Evolutionary conservation across 2,888 invertebrate genomes (phyloP), one percentile per base, ranked within the genome.

Genomic region (Aplocera efformata): DNA sequence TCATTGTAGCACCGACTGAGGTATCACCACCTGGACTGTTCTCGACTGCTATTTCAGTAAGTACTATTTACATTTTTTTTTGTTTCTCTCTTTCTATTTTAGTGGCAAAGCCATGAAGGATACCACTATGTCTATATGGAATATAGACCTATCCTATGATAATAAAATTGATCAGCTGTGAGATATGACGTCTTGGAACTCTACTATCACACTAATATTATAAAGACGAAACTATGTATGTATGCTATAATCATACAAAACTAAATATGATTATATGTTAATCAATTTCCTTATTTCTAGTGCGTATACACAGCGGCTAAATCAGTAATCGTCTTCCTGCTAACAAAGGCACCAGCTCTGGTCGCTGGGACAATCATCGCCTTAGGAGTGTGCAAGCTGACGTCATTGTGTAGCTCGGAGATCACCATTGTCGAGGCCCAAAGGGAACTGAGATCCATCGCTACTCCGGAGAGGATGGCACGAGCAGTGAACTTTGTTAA

Each of bases 321-420:
- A 42, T 50, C 54, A 32, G 48, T 38, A 0, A 20, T 62, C 1
- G 30, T 32, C 2, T 63, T 58, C 21, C 5, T 68, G 9, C 5
- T 70, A 11, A 42, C 36, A 5, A 64, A 63, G 3, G 42, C 49
- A 10, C 56, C 63, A 8, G 58, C 65, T 1, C 38, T 72, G 0
- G 11, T 62, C 1, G 38, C 65, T 3, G 71, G 72, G 0, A 51
- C 79, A 1, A 47, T 82, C 6, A 65, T 88, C 8, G 89, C 86
- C 0, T 76, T 89, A 1, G 78, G 86, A 1, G 53, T 91, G 1
- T 92, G 91, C 68, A 85, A 88, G 10, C 67, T 90, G 23, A 90
- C 91, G 0, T 82, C 90, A 0, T 43, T 91, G 20, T 92, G 54
- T 13, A 46, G 49, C 24, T 40, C 54, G 6, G 28, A 45, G 20